Evolutionary conservation across 1,140 invertebrate genomes (phyloP).

Genomic region (Drosophila equinoxialis): DNA sequence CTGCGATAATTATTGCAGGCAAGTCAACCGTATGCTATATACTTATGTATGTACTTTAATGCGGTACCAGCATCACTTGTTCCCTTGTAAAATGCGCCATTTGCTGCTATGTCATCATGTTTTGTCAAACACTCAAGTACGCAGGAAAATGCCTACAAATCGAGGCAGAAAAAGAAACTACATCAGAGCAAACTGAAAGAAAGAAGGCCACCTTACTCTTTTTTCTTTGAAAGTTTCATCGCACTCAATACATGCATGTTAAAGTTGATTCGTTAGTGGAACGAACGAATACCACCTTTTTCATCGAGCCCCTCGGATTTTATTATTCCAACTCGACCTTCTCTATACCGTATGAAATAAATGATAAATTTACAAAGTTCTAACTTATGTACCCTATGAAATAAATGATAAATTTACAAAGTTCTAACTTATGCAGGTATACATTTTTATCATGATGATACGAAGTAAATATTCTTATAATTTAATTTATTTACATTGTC

Average conservation of each 20-base stretch:
- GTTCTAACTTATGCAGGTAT: too few species aligned
- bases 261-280: constrained; percentile 5
- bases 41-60: background rate
- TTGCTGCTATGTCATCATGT: constrained; percentile 38
- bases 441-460: too few species aligned
- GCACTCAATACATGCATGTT: constrained; percentile 3
- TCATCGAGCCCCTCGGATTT: background rate
- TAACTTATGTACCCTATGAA: constrained; percentile 16
- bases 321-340: constrained; percentile 29
- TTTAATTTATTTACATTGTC: too few species aligned
- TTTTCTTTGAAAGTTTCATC: constrained; percentile 15
- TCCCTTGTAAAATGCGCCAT: background rate
- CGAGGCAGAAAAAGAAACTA: constrained; percentile 27
- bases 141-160: constrained; percentile 39
- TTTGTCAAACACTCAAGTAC: constrained; percentile 32
- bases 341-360: constrained; percentile 19
- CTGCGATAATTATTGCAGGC: background rate
- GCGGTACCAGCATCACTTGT: background rate
- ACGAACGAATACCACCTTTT: background rate
- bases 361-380: too few species aligned
- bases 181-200: constrained; percentile 15
- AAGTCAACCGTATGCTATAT: background rate
- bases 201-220: constrained; percentile 18
- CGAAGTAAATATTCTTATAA: too few species aligned
- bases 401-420: background rate